Conservation (phyloP, 2,113 vertebrate species). For the Platysteira castanea region DNA sequence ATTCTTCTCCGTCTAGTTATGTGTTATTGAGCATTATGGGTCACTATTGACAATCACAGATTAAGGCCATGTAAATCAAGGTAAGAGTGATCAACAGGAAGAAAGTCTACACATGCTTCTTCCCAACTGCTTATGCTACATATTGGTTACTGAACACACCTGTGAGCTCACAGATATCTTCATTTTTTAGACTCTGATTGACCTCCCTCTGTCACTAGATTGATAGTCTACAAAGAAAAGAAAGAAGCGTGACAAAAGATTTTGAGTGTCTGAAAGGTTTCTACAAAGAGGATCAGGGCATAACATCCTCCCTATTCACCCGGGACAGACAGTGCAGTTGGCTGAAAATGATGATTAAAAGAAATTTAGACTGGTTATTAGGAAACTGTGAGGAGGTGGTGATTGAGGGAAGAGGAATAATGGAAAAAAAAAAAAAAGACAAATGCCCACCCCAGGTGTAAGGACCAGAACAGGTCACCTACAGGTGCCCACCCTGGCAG, state of each 20-base stretch:
- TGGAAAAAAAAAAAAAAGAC: neutral
- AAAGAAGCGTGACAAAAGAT: neutral
- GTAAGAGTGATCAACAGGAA: neutral
- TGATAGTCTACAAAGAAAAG: neutral
- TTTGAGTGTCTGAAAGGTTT: neutral
- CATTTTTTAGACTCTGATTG: neutral
- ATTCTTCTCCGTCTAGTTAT: neutral
- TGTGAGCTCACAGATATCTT: neutral
- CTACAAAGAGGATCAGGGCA: neutral
- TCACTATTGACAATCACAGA: neutral
- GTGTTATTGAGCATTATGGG: neutral
- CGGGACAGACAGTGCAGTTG: neutral
- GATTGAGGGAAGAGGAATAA: neutral
- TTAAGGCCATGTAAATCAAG: neutral
- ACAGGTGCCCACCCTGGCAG: neutral
- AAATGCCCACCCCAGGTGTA: neutral
- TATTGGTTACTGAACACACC: neutral
- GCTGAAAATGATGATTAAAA: neutral
- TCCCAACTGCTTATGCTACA: neutral
- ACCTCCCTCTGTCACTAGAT: neutral
- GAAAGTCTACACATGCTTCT: accelerated
- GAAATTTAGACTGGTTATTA: neutral
- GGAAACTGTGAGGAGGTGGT: neutral
- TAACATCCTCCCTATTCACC: neutral
- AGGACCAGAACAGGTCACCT: neutral